Percentiles rank a stretch among this genome's conserved stretches.
phyloP scores from a whole-genome alignment of 2,888 invertebrate genomes.

The Noctua janthe region DNA sequence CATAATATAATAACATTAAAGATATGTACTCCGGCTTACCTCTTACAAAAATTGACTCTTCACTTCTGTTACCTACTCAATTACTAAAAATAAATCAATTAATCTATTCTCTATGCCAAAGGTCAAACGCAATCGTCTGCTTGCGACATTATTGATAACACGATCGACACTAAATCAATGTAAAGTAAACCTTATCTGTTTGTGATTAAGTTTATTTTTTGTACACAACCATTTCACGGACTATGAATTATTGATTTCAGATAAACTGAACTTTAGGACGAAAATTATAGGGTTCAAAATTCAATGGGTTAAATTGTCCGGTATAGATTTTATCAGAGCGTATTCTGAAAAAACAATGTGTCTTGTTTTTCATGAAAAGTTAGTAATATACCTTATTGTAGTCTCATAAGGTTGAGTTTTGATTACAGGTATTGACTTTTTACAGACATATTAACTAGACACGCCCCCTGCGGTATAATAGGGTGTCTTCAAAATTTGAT shows the following conservation, averaged over 20 bases:
- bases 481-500: slow-evolving; percentile 17
- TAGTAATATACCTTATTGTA: neutral
- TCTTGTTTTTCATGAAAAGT: neutral
- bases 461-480: slow-evolving; percentile 61
- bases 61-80: neutral
- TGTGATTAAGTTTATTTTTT: neutral
- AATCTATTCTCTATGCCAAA: slow-evolving; percentile 66
- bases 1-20: too few relatives aligned
- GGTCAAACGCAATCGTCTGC: slow-evolving; percentile 61
- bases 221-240: too few relatives aligned
- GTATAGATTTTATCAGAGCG: slow-evolving; percentile 29
- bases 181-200: neutral
- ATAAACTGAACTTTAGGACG: rapidly evolving
- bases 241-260: neutral
- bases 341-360: slow-evolving; percentile 27
- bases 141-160: slow-evolving; percentile 54
- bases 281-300: neutral
- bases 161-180: neutral
- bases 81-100: slow-evolving; percentile 55
- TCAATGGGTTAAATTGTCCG: neutral
- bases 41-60: too few relatives aligned
- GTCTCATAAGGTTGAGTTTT: slow-evolving; percentile 23
- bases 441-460: slow-evolving; percentile 58
- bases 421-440: neutral
- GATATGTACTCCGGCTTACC: too few relatives aligned